Evolutionary conservation across 1,140 invertebrate genomes (phyloP).

Genomic region (Whitmania pigra): DNA sequence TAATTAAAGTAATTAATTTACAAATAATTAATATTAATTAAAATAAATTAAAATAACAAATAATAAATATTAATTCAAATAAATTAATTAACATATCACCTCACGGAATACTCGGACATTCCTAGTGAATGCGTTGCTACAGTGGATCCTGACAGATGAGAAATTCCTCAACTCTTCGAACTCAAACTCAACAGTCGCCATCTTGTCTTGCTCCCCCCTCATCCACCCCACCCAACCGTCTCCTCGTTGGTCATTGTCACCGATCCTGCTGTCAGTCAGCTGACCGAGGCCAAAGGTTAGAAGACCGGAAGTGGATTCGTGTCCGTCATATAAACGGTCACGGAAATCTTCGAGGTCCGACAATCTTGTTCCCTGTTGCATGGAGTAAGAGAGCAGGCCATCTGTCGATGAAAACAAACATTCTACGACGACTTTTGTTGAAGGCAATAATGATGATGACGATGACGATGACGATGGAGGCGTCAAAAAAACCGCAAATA

Average conservation of each 20-base stretch:
- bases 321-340: constrained; percentile 29
- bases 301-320: constrained; percentile 45
- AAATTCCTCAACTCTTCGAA: constrained; percentile 78
- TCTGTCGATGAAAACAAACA: constrained; percentile 43
- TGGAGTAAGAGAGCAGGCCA: constrained; percentile 65
- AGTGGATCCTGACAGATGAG: constrained; percentile 64
- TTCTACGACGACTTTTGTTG: too few relatives aligned
- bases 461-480: too few relatives aligned
- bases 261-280: constrained; percentile 60
- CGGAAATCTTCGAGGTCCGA: neutral
- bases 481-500: too few relatives aligned
- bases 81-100: constrained; percentile 29
- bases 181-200: constrained; percentile 50
- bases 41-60: too few relatives aligned
- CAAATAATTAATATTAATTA: too few relatives aligned
- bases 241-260: constrained; percentile 57
- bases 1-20: too few relatives aligned
- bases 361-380: constrained; percentile 60
- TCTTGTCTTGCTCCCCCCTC: constrained; percentile 52
- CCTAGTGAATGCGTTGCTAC: constrained; percentile 57
- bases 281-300: constrained; percentile 58
- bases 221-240: constrained; percentile 78
- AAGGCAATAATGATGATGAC: too few relatives aligned
- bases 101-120: constrained; percentile 51
- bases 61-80: too few relatives aligned